phyloP scores from a whole-genome alignment of 2,888 invertebrate species.

The Caenorhabditis imperialis region DNA sequence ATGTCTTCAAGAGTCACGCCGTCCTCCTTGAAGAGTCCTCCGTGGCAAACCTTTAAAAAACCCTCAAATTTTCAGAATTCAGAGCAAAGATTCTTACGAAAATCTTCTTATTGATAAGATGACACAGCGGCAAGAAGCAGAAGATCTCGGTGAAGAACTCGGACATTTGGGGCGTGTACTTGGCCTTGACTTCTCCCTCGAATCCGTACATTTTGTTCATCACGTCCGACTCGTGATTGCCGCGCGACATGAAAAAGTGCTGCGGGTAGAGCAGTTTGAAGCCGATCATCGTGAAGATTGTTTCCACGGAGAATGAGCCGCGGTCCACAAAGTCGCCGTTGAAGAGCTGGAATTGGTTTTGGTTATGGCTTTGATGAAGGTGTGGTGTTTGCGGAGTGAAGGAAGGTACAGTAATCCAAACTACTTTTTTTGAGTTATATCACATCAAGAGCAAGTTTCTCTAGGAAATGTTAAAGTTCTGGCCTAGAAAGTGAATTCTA shows the following conservation, averaged over 20 bases:
- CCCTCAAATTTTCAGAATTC: too few relatives aligned
- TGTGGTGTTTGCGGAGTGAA: neutral
- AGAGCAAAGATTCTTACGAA: too few relatives aligned
- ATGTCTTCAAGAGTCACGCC: conserved; percentile 94
- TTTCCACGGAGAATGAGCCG: conserved; percentile 98
- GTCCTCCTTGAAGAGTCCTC: conserved; percentile 94
- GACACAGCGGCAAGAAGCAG: conserved; percentile 95
- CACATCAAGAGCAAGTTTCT: too few relatives aligned
- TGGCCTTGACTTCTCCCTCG: conserved; percentile 96
- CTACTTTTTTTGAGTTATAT: too few relatives aligned
- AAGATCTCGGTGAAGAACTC: conserved; percentile 98
- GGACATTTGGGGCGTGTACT: conserved; percentile 93
- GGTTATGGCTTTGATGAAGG: neutral
- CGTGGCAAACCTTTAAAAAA: conserved; percentile 89
- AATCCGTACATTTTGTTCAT: conserved; percentile 99
- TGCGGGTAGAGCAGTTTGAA: conserved; percentile 96
- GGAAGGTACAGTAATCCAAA: too few relatives aligned
- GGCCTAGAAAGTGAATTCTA: too few relatives aligned
- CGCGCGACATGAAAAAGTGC: conserved; percentile 97
- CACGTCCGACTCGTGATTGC: conserved; percentile 97
- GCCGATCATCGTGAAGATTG: conserved; percentile 96
- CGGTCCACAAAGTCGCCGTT: conserved; percentile 99
- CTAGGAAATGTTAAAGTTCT: too few relatives aligned
- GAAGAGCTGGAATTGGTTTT: conserved; percentile 84
- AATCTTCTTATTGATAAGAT: conserved; percentile 90